These are phyloP conservation scores for Lasioglossum morio DNA, from an alignment of 2,888 invertebrate genomes.

Conservation along the genomic window DNA sequence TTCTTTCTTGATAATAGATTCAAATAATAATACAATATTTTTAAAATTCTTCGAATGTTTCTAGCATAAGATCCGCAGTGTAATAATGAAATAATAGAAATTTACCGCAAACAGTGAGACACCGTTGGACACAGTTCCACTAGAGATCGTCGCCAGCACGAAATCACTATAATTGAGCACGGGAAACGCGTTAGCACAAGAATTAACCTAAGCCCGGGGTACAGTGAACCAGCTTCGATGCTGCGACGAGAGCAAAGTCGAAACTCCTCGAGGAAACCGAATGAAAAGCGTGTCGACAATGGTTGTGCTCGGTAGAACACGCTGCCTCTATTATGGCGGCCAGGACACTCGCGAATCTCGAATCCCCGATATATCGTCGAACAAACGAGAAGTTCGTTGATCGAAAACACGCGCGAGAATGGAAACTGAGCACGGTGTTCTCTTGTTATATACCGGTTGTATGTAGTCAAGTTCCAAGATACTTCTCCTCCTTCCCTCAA, in stretches of 20 bases:
- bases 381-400: not conserved
- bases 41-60: no score
- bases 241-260: not conserved
- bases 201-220: not conserved
- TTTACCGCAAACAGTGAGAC: not conserved
- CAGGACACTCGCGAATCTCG: not conserved
- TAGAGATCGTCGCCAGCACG: not conserved
- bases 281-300: not conserved
- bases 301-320: not conserved
- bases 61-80: no score
- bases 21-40: no score
- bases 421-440: not conserved
- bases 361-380: not conserved
- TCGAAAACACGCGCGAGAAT: not conserved
- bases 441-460: not conserved
- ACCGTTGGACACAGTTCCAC: not conserved
- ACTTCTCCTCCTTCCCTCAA: not conserved
- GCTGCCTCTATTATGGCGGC: not conserved
- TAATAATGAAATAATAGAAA: no score
- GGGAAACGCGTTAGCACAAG: not conserved
- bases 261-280: not conserved
- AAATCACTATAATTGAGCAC: not conserved
- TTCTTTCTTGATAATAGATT: no score
- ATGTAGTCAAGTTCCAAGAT: not conserved
- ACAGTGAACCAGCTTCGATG: not conserved